Conservation (phyloP, 1,140 invertebrate species). For the Dreissena rostriformis region DNA sequence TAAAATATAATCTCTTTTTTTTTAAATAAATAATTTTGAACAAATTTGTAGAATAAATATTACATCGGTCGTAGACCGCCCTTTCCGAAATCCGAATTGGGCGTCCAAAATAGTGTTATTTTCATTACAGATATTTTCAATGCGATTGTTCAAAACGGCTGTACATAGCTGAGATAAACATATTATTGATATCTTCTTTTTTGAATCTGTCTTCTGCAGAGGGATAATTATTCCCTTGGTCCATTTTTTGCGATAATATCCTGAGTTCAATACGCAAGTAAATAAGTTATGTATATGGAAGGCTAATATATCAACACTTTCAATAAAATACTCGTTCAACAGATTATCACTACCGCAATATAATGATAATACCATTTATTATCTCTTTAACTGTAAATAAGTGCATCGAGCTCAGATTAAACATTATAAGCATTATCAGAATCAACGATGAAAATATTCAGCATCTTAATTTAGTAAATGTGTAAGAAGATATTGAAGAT, state of each 20-base stretch:
- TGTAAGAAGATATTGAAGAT: too few relatives aligned
- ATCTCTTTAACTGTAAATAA: not conserved
- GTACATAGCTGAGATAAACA: not conserved
- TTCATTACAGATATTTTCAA: too few relatives aligned
- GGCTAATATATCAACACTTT: conserved; percentile 1
- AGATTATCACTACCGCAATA: not conserved
- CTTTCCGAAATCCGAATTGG: conserved; percentile 25
- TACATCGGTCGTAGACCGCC: conserved; percentile 31
- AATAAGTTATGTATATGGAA: not conserved
- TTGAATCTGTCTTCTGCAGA: not conserved
- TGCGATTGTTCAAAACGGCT: not conserved
- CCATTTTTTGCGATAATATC: not conserved
- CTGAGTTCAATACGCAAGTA: not conserved
- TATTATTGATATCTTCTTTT: not conserved
- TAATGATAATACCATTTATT: not conserved
- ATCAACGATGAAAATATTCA: too few relatives aligned
- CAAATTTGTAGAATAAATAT: conserved; percentile 42
- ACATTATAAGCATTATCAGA: too few relatives aligned
- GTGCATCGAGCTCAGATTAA: not conserved
- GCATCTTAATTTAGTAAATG: too few relatives aligned
- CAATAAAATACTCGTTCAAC: conserved; percentile 11
- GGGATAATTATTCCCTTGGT: not conserved
- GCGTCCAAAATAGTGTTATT: too few relatives aligned
- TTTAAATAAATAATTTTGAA: not conserved
- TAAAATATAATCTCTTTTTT: conserved; percentile 31